A percentile compares a stretch with the other conserved stretches of the same genome.
These are phyloP conservation scores for Oscheius onirici DNA, from an alignment of 2,888 invertebrate species.

Conservation along the genomic window DNA sequence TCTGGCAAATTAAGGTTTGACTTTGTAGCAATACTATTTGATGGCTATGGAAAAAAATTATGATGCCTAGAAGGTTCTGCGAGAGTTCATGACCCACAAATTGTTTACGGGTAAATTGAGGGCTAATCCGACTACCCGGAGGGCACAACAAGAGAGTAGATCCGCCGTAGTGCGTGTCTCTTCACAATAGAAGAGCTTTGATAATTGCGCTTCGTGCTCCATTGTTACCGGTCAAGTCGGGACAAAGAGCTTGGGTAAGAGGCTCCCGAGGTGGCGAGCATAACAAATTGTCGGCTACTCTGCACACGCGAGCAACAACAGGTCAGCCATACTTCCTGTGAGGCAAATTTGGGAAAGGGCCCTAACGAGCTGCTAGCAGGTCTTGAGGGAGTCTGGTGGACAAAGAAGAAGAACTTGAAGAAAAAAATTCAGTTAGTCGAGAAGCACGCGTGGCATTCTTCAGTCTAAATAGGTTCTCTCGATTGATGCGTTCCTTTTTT, in stretches of 20 bases:
- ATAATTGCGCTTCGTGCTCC: conserved; percentile 10
- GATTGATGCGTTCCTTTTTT: conserved; percentile 9
- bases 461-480: not conserved
- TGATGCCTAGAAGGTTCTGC: too few relatives aligned
- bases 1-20: too few relatives aligned
- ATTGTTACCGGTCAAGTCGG: conserved; percentile 14
- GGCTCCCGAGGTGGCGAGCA: not conserved
- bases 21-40: too few relatives aligned
- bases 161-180: conserved; percentile 22
- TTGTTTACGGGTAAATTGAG: too few relatives aligned
- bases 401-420: not conserved
- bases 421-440: not conserved
- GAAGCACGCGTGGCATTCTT: not conserved
- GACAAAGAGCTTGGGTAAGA: not conserved
- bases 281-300: not conserved
- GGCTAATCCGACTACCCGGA: too few relatives aligned
- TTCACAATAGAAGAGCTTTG: conserved; percentile 26
- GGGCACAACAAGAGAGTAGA: too few relatives aligned
- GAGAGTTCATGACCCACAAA: too few relatives aligned
- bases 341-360: not conserved
- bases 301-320: not conserved
- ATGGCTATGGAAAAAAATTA: too few relatives aligned
- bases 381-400: not conserved
- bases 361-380: not conserved
- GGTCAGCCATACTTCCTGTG: not conserved